Evolutionary conservation across 2,888 invertebrate genomes (phyloP).

Genomic region (Polymixis lichenea): DNA sequence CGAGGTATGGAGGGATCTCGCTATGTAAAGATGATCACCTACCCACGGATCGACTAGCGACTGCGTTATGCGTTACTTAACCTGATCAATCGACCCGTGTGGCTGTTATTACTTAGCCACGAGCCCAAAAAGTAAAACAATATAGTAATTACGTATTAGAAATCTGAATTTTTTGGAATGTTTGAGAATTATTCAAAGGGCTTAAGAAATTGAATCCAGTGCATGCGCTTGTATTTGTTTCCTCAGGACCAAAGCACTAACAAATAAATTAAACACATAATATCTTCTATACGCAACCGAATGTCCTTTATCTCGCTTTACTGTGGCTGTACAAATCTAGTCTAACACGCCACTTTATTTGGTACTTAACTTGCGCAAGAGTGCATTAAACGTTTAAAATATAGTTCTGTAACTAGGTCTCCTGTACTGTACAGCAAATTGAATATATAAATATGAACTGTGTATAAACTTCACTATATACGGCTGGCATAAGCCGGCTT

Average conservation of each 20-base stretch:
- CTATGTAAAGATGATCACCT: too few relatives aligned
- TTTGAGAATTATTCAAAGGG: neutral
- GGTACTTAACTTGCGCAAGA: constrained; percentile 63
- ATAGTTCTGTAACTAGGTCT: constrained; percentile 63
- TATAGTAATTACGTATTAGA: neutral
- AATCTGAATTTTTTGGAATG: neutral
- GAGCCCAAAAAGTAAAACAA: neutral
- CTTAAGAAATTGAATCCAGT: constrained; percentile 22
- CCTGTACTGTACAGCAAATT: constrained; percentile 53
- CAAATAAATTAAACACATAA: constrained; percentile 33
- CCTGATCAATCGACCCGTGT: too few relatives aligned
- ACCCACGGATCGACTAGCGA: too few relatives aligned
- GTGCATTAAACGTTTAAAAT: constrained; percentile 65
- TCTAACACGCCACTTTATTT: constrained; percentile 56
- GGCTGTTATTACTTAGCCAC: too few relatives aligned
- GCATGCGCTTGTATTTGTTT: neutral
- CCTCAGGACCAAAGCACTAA: constrained; percentile 2
- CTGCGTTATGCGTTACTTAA: too few relatives aligned
- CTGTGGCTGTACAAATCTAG: constrained; percentile 46
- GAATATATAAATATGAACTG: constrained; percentile 57
- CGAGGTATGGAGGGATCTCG: too few relatives aligned
- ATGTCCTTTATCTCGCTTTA: constrained; percentile 43
- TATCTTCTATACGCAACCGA: constrained; percentile 35
- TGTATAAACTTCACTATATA: constrained; percentile 53
- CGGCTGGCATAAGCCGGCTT: constrained; percentile 28